Evolutionary conservation across 2,113 vertebrate genomes (phyloP).

Genomic region (Rhadina sibilatrix): DNA sequence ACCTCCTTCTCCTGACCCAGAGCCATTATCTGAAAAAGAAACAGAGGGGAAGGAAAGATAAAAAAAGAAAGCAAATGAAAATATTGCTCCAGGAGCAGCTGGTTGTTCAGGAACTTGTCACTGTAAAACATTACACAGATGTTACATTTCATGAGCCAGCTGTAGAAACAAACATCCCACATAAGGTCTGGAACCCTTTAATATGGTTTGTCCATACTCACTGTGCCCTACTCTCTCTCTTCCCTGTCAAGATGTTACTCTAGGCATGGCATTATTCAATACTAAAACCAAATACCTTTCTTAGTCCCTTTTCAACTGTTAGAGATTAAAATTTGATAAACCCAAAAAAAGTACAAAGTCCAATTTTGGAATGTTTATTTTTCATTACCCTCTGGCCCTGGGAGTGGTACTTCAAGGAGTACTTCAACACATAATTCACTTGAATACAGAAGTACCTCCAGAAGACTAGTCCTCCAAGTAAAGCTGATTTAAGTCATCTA

Average conservation of each 20-base stretch:
- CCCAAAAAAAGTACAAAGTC: background rate
- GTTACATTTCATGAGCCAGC: conserved; percentile 21
- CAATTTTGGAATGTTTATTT: background rate
- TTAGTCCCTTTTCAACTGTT: background rate
- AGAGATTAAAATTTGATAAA: background rate
- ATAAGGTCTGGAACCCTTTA: background rate
- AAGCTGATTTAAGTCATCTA: background rate
- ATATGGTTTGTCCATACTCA: background rate
- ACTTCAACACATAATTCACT: background rate
- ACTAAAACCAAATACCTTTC: background rate
- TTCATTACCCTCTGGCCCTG: background rate
- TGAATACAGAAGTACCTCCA: background rate
- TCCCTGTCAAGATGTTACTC: background rate
- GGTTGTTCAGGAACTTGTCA: background rate
- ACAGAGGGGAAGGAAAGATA: background rate
- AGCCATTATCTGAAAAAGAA: conserved; percentile 83
- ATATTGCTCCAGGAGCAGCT: conserved; percentile 15
- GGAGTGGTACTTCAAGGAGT: background rate
- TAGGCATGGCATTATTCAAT: background rate
- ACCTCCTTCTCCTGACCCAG: conserved; percentile 93
- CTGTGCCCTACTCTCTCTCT: background rate
- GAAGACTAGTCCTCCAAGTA: background rate
- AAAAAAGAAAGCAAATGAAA: conserved; percentile 33
- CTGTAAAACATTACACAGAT: conserved; percentile 8
- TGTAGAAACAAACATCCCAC: conserved; percentile 31